A percentile compares a stretch with the other conserved stretches of the same genome.
Conservation (phyloP, 2,797 vertebrate genomes). For the Harpagifer antarcticus region DNA sequence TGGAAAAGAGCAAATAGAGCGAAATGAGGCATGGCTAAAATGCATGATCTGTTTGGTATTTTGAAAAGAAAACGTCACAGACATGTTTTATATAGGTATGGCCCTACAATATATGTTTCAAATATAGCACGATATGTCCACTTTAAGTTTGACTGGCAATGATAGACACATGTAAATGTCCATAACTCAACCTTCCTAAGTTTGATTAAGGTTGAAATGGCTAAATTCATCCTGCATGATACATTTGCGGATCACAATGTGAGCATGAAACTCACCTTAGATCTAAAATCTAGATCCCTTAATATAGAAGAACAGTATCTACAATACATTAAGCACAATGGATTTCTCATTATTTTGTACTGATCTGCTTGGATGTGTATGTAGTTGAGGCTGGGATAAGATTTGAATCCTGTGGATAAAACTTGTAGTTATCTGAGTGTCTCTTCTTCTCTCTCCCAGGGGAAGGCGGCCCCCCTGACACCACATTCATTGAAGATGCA, state of each 20-base stretch:
- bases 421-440: conserved; percentile 2
- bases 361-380: conserved; percentile 11
- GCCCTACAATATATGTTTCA: no score
- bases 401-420: conserved; percentile 4
- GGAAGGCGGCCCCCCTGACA: conserved; percentile 95
- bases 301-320: conserved; percentile 13
- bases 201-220: conserved; percentile 18
- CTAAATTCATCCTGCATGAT: background rate
- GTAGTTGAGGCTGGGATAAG: conserved; percentile 16
- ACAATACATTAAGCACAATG: background rate
- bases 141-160: conserved; percentile 1
- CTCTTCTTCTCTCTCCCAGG: conserved; percentile 77
- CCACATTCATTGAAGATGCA: conserved; percentile 99
- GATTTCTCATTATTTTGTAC: conserved; percentile 20
- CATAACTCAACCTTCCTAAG: conserved; percentile 11
- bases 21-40: no score
- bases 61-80: no score
- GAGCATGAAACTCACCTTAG: background rate
- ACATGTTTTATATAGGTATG: no score
- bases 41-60: no score
- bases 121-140: no score
- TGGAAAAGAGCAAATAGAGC: no score
- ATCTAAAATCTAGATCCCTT: background rate
- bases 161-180: conserved; percentile 22
- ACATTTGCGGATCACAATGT: background rate